Conservation (phyloP, 2,113 vertebrate species). For the Nothocercus nigrocapillus region DNA sequence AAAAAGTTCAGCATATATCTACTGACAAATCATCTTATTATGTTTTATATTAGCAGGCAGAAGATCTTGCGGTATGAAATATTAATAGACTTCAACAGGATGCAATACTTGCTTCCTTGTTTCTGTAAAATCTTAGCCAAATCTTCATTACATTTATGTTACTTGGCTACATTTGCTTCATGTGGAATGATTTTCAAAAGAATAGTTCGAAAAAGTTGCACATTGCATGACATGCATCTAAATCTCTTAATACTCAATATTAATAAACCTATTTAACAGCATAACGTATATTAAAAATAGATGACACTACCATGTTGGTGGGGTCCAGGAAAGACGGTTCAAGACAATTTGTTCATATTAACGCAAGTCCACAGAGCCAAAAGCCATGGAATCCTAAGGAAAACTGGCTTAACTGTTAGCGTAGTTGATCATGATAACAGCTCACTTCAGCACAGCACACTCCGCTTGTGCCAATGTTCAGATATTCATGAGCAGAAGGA, state of each 20-base stretch:
- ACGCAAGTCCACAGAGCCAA: not conserved
- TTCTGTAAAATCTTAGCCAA: conserved; percentile 39
- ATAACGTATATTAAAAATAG: not conserved
- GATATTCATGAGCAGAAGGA: not conserved
- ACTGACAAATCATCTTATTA: conserved; percentile 77
- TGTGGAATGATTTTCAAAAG: conserved; percentile 16
- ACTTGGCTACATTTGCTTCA: conserved; percentile 12
- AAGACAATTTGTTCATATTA: not conserved
- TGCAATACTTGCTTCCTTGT: conserved; percentile 30
- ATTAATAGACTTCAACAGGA: conserved; percentile 66
- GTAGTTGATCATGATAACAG: not conserved
- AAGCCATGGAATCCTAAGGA: not conserved
- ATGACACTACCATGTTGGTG: not conserved
- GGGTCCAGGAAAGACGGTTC: not conserved
- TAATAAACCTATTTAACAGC: not conserved
- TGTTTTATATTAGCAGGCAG: conserved; percentile 62
- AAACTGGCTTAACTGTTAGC: not conserved
- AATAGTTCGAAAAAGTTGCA: not conserved
- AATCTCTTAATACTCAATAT: not conserved
- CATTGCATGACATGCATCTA: not conserved
- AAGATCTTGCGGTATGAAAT: conserved; percentile 64
- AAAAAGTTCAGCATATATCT: conserved; percentile 72
- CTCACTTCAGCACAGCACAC: not conserved
- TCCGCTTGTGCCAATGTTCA: not conserved
- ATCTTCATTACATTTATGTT: conserved; percentile 33